Evolutionary conservation across 2,888 invertebrate genomes (phyloP).

Genomic region (Andrena hattorfiana): DNA sequence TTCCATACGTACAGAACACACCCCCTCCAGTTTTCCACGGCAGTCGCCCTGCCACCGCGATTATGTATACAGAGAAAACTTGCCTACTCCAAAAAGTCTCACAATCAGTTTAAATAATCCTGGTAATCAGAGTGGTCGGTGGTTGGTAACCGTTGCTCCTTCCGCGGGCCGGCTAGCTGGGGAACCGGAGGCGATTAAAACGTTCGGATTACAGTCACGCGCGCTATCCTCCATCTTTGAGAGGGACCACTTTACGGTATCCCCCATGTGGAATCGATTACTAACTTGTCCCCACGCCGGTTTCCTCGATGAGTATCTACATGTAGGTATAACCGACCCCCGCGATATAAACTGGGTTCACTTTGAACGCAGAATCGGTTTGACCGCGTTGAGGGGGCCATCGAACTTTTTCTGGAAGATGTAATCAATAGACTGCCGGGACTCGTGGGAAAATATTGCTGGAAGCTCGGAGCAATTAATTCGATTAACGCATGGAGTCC

Average conservation of each 20-base stretch:
- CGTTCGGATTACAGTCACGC: constrained; percentile 15
- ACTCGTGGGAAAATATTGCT: neutral
- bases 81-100: constrained; percentile 40
- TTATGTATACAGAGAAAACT: constrained; percentile 59
- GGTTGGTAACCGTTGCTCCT: neutral
- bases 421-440: constrained; percentile 1
- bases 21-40: neutral
- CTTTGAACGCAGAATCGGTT: constrained; percentile 17
- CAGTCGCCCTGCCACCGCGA: constrained; percentile 24
- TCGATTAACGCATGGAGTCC: neutral
- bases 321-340: neutral
- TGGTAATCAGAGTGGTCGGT: constrained; percentile 45
- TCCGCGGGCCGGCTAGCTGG: neutral
- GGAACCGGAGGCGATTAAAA: constrained; percentile 45
- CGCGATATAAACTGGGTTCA: constrained; percentile 9
- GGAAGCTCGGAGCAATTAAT: neutral
- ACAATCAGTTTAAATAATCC: constrained; percentile 72
- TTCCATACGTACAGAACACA: constrained; percentile 28
- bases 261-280: no score
- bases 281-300: no score
- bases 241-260: no score
- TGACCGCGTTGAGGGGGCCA: neutral
- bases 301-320: no score
- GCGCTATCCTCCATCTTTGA: neutral
- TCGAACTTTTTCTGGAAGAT: neutral